Evolutionary conservation across 1,140 invertebrate species (phyloP).

Genomic region (Teleopsis dalmanni): DNA sequence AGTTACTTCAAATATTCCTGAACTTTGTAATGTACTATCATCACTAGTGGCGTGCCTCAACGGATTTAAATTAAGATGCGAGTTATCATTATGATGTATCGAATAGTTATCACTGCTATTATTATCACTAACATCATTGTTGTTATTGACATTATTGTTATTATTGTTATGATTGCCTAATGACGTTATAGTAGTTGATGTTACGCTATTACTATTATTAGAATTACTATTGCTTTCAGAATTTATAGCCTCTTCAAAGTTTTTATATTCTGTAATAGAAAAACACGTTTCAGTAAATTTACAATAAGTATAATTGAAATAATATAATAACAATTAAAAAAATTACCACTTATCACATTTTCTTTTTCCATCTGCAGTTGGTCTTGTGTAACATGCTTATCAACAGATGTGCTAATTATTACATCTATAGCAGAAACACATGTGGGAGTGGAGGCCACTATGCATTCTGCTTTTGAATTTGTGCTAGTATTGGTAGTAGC

Average conservation of each 20-base stretch:
- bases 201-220: neutral
- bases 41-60: neutral
- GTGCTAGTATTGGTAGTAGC: constrained; percentile 5
- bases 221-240: neutral
- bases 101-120: neutral
- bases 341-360: constrained; percentile 1
- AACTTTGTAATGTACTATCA: neutral
- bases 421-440: neutral
- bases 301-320: neutral
- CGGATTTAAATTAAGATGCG: neutral
- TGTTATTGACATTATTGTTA: constrained; percentile 15
- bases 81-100: constrained; percentile 6
- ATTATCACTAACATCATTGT: constrained; percentile 1
- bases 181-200: constrained; percentile 17
- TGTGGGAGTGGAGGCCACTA: neutral
- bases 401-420: neutral
- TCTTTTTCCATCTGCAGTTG: constrained; percentile 2
- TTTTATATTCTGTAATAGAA: neutral
- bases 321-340: too few species aligned
- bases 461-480: neutral
- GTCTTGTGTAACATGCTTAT: neutral
- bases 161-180: constrained; percentile 26
- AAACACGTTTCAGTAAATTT: neutral
- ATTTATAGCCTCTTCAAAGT: neutral
- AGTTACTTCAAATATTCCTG: constrained; percentile 28